Evolutionary conservation across 2,797 vertebrate genomes (phyloP).

Genomic region (Orientallactaga sibirica): DNA sequence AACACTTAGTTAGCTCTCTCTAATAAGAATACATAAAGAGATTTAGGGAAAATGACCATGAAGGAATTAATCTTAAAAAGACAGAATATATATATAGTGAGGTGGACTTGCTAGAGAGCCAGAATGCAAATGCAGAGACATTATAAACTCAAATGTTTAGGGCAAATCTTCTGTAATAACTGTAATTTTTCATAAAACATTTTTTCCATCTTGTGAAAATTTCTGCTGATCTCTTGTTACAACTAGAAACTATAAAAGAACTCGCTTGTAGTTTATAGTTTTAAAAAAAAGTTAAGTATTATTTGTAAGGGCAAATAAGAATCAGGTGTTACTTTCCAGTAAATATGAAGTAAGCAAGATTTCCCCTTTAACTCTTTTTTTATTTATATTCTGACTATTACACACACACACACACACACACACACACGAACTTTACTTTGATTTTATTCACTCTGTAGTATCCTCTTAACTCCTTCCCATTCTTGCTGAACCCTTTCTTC

Average conservation of each 20-base stretch:
- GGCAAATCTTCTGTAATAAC: slow-evolving; percentile 41
- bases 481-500: no score
- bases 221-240: slow-evolving; percentile 28
- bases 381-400: no score
- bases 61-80: slow-evolving; percentile 42
- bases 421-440: no score
- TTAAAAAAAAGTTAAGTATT: slow-evolving; percentile 50
- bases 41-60: background rate
- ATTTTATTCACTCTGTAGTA: no score
- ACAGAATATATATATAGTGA: background rate
- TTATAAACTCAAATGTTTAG: slow-evolving; percentile 51
- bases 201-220: slow-evolving; percentile 47
- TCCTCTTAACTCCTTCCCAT: no score
- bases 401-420: no score
- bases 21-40: background rate
- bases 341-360: slow-evolving; percentile 51
- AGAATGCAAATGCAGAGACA: background rate
- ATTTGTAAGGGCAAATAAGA: slow-evolving; percentile 42
- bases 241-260: slow-evolving; percentile 49
- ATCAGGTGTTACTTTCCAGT: slow-evolving; percentile 40
- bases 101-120: background rate
- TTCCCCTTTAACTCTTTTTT: background rate
- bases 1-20: background rate
- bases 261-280: background rate
- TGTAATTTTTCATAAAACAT: slow-evolving; percentile 52